phyloP scores from a whole-genome alignment of 2,888 invertebrate species.

The Hetaerina titia region DNA sequence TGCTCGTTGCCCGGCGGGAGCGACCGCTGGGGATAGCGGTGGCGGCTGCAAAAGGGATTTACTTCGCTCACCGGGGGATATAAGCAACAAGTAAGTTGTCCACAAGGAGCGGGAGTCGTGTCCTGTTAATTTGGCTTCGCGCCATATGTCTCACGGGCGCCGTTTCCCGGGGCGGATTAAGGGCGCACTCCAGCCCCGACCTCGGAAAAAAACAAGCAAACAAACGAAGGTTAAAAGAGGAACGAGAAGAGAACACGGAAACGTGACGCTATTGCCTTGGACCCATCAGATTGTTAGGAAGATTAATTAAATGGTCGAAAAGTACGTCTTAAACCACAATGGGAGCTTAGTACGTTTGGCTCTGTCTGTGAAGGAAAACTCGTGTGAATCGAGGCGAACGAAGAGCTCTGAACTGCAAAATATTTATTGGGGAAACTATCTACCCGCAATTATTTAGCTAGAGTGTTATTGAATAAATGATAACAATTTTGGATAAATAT shows the following conservation, averaged over 20 bases:
- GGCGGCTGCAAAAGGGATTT: background rate
- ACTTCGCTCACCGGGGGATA: background rate
- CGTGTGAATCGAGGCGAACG: no score
- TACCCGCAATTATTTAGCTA: no score
- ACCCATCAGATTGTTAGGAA: background rate
- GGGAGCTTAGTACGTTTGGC: background rate
- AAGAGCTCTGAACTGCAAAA: no score
- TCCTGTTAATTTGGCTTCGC: background rate
- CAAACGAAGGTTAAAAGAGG: background rate
- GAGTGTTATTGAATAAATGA: no score
- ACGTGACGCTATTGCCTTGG: background rate
- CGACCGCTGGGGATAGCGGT: background rate
- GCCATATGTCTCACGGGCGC: background rate
- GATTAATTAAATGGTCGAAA: background rate
- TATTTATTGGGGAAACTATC: no score
- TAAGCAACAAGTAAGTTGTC: conserved; percentile 32
- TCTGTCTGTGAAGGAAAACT: no score
- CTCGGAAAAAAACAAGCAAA: background rate
- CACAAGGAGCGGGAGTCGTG: background rate
- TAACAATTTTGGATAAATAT: no score
- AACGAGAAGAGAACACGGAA: background rate
- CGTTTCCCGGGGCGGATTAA: conserved; percentile 12
- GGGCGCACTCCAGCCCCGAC: background rate
- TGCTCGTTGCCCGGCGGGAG: background rate
- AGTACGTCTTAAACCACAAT: background rate